Base-by-base conservation (phyloP, 2,113 vertebrate genomes). In the Anser cygnoides region DNA sequence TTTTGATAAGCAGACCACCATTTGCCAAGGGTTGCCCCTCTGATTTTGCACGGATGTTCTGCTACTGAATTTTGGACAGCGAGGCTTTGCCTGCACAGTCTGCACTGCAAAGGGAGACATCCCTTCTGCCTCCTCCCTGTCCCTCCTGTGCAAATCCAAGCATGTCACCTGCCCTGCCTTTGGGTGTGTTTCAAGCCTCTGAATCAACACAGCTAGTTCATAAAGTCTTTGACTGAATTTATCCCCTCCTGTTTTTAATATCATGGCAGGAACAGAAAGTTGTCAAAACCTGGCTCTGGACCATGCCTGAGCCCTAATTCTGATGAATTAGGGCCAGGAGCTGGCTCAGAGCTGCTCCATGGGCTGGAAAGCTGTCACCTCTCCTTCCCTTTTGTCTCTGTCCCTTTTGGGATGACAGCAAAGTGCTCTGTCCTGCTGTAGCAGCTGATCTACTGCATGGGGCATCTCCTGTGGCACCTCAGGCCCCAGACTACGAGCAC, bases 231-330 rank as follows among this genome's bases (percentile, higher is more conserved):
- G 26, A 78, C 13, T 63, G 52, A 84, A 58, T 89, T 72, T 58
- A 73, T 67, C 15, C 29, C 10, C 2, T 68, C 25, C 44, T 54
- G 35, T 4, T 91, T 93, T 76, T 62, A 83, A 83, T 50, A 94
- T 76, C 0, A 2, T 0, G 0, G 14, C 81, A 87, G 41, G 54
- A 94, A 66, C 5, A 20, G 33, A n/a, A 54, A 19, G 21, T 80
- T 66, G 54, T 76, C 54, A 79, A 91, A 92, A 73, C 23, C 58
- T 79, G 44, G n/a, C 59, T 78, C 49, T 1, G 3, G 39, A 84
- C 4, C 28, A 13, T 85, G 84, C 59, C 58, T 82, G 23, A 62
- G 10, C 18, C 39, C 16, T 74, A 81, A 72, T 73, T 82, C 49
- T 76, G 29, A 46, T 20, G 26, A 41, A 52, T 52, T 52, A 52